These are phyloP conservation scores for Argyresthia albistria DNA, from an alignment of 2,888 invertebrate species.

Conservation along the genomic window DNA sequence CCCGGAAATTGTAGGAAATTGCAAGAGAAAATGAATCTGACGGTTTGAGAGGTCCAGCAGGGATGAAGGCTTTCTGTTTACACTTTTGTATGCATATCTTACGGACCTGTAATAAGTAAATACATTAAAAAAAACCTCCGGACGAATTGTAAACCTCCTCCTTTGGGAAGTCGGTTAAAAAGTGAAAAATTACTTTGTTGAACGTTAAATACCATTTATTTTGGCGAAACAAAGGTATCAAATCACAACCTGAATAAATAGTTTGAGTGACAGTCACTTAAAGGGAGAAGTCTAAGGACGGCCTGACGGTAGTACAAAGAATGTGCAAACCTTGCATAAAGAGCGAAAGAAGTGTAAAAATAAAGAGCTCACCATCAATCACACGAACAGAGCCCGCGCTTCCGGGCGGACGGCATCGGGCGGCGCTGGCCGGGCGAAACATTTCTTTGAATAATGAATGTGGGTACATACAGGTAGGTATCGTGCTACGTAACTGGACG, in stretches of 20 bases:
- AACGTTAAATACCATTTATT: background rate
- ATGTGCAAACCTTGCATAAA: conserved; percentile 19
- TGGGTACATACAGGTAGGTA: conserved; percentile 44
- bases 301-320: conserved; percentile 15
- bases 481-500: conserved; percentile 70
- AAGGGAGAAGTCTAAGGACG: background rate
- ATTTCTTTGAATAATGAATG: conserved; percentile 73
- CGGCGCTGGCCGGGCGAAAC: conserved; percentile 62
- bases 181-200: no score
- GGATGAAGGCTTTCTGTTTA: conserved; percentile 1
- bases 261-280: background rate
- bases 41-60: conserved; percentile 51
- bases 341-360: conserved; percentile 48
- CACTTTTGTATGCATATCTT: background rate
- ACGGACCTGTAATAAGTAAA: background rate
- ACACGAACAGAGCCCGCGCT: conserved; percentile 61
- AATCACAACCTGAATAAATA: background rate
- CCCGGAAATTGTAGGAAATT: conserved; percentile 73
- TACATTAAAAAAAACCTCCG: no score
- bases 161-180: no score
- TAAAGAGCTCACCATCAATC: conserved; percentile 67
- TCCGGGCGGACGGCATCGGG: conserved; percentile 34
- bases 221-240: background rate
- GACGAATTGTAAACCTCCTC: no score
- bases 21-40: conserved; percentile 68